Evolutionary conservation across 2,113 vertebrate genomes (phyloP).

Genomic region (Onychostoma macrolepis): DNA sequence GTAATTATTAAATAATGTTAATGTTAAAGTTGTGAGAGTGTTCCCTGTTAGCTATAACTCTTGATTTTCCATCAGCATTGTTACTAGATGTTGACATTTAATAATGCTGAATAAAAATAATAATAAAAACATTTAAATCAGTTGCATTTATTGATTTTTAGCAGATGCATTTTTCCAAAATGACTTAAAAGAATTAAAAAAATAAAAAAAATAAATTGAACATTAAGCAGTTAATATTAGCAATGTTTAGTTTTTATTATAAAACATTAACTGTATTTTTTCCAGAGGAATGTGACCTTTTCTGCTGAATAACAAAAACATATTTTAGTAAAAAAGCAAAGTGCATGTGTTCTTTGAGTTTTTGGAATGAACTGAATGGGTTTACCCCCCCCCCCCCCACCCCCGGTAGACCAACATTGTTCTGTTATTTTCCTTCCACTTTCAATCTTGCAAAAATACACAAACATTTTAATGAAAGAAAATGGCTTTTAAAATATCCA

Average conservation of each 20-base stretch:
- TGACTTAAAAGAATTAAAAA: neutral
- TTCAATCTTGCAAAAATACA: neutral
- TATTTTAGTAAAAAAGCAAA: neutral
- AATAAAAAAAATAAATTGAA: neutral
- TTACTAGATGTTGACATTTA: neutral
- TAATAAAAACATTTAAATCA: neutral
- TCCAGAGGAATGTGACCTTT: neutral
- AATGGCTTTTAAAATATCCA: neutral
- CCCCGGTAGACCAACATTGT: neutral
- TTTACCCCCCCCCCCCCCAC: neutral
- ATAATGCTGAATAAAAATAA: neutral
- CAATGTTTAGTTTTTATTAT: neutral
- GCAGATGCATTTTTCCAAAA: neutral
- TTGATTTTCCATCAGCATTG: neutral
- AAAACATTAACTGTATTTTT: neutral
- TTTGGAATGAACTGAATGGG: neutral
- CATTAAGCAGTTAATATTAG: neutral
- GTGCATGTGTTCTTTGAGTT: neutral
- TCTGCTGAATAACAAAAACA: neutral
- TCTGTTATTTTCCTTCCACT: neutral
- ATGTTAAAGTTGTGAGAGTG: neutral
- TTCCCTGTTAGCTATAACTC: neutral
- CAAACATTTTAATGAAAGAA: slow-evolving; percentile 5
- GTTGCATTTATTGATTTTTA: neutral
- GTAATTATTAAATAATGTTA: too few species aligned